Conservation (phyloP, 2,888 invertebrate genomes). For the Caenorhabditis auriculariae region DNA sequence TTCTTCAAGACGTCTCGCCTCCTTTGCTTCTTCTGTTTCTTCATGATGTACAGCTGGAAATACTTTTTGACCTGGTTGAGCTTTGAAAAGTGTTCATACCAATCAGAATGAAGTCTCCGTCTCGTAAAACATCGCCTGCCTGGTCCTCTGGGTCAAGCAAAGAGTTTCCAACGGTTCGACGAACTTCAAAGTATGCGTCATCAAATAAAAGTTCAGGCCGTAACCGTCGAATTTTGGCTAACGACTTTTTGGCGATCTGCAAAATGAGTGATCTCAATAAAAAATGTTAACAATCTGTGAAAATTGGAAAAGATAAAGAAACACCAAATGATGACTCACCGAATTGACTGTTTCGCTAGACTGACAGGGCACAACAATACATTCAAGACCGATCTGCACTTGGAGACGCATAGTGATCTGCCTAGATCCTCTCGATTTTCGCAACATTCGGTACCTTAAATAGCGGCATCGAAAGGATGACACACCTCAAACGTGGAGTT, state of each 20-base stretch:
- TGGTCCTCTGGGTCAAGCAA: slow-evolving; percentile 70
- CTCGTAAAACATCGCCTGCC: slow-evolving; percentile 69
- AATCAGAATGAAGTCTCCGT: slow-evolving; percentile 71
- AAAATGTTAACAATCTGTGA: too few relatives aligned
- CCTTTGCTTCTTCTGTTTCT: slow-evolving; percentile 40
- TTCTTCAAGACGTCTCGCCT: slow-evolving; percentile 30
- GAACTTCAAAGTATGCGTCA: slow-evolving; percentile 63
- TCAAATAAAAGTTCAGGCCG: slow-evolving; percentile 25
- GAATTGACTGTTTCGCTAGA: slow-evolving; percentile 34
- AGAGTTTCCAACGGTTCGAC: slow-evolving; percentile 71
- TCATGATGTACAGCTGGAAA: slow-evolving; percentile 19
- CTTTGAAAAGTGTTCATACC: slow-evolving; percentile 65
- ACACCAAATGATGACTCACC: slow-evolving; percentile 16
- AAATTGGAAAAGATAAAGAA: not conserved
- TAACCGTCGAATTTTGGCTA: slow-evolving; percentile 38
- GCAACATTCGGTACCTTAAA: too few relatives aligned
- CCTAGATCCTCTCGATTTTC: too few relatives aligned
- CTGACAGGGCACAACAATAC: slow-evolving; percentile 41
- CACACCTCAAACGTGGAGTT: too few relatives aligned
- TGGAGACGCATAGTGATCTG: slow-evolving; percentile 55
- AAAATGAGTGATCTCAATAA: not conserved
- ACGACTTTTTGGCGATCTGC: slow-evolving; percentile 34
- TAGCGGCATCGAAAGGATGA: too few relatives aligned
- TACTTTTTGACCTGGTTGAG: not conserved
- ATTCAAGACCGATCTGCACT: slow-evolving; percentile 45